Conservation (phyloP, 2,113 vertebrate genomes). For the Calyptomena viridis region DNA sequence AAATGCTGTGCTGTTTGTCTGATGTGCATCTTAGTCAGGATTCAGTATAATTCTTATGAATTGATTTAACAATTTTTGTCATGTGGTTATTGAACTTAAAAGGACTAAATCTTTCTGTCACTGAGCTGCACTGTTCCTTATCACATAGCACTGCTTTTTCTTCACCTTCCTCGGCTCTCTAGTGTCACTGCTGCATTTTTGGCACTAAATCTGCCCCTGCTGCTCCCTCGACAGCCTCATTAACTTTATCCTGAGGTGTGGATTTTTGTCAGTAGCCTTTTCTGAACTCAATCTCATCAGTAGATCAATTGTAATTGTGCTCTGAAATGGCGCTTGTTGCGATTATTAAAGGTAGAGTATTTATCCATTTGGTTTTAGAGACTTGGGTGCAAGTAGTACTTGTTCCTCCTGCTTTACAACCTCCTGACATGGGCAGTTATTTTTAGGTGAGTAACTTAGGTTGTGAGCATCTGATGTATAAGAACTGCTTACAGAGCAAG, state of each 20-base stretch:
- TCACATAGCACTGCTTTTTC: background rate
- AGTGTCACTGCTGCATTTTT: slow-evolving; percentile 3
- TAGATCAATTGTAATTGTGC: slow-evolving; percentile 36
- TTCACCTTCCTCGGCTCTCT: background rate
- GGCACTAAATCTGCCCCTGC: slow-evolving; percentile 58
- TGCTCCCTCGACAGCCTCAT: slow-evolving; percentile 53
- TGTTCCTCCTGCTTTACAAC: slow-evolving; percentile 32
- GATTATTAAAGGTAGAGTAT: slow-evolving; percentile 1
- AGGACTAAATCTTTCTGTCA: slow-evolving; percentile 11
- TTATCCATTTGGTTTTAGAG: background rate
- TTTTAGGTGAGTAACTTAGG: slow-evolving; percentile 19
- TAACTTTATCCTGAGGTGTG: slow-evolving; percentile 61
- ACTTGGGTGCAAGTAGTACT: background rate
- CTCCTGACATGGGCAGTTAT: slow-evolving; percentile 37
- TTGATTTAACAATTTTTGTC: slow-evolving; percentile 27
- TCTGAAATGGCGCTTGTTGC: background rate
- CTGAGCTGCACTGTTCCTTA: background rate
- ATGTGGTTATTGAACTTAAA: background rate
- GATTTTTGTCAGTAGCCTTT: slow-evolving; percentile 46
- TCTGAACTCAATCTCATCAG: slow-evolving; percentile 40
- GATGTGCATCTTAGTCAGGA: slow-evolving; percentile 21
- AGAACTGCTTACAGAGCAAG: slow-evolving; percentile 55
- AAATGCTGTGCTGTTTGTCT: background rate
- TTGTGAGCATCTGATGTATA: slow-evolving; percentile 8
- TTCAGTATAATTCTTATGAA: slow-evolving; percentile 3